A percentile compares a stretch with the other conserved stretches of the same genome.
phyloP scores from a whole-genome alignment of 2,797 vertebrate genomes.

The Salarias fasciatus region DNA sequence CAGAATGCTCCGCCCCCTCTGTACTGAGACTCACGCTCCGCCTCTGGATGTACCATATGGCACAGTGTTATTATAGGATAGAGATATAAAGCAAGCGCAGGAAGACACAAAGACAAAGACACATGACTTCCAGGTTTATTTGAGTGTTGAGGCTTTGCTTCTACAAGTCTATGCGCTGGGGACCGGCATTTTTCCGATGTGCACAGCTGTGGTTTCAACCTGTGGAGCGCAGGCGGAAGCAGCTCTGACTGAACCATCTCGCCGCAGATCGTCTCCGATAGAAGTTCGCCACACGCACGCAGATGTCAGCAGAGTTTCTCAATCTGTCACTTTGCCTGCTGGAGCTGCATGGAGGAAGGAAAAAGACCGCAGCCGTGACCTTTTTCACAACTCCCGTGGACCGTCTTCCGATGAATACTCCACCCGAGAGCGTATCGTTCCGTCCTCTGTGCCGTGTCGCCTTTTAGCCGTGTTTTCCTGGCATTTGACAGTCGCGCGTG shows the following conservation, averaged over 20 bases:
- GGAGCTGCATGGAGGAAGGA: slow-evolving; percentile 51
- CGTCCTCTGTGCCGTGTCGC: slow-evolving; percentile 14
- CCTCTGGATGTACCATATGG: no score
- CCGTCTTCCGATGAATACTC: slow-evolving; percentile 16
- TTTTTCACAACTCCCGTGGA: slow-evolving; percentile 11
- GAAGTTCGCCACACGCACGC: slow-evolving; percentile 66
- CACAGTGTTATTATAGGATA: no score
- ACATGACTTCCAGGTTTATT: no score
- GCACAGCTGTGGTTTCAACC: no score
- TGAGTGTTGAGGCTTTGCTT: no score
- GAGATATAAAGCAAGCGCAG: no score
- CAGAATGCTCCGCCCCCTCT: no score
- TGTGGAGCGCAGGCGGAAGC: neutral
- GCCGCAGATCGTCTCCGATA: slow-evolving; percentile 1
- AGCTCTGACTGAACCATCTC: fast-evolving
- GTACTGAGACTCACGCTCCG: no score
- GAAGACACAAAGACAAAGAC: no score
- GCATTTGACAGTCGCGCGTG: slow-evolving; percentile 47
- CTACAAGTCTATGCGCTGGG: no score
- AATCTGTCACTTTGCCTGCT: slow-evolving; percentile 73
- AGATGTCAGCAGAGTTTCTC: slow-evolving; percentile 78
- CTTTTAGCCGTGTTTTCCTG: slow-evolving; percentile 13
- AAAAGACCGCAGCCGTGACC: slow-evolving; percentile 3
- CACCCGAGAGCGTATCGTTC: neutral
- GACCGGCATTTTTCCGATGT: no score